phyloP scores from a whole-genome alignment of 2,113 vertebrate genomes.

The Bostrychus sinensis region DNA sequence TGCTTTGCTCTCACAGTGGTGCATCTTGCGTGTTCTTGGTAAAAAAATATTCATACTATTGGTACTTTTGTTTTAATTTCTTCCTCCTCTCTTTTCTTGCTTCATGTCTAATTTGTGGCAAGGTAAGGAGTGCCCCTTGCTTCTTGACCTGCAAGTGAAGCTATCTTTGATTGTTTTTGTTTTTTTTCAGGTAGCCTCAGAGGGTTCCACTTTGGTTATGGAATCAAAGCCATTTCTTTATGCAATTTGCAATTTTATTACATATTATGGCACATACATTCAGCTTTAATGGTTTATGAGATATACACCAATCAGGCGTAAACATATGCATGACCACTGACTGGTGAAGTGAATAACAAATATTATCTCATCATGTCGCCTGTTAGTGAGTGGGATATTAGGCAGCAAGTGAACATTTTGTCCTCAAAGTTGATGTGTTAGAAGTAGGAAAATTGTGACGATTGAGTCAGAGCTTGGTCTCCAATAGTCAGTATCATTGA shows the following conservation, averaged over 20 bases:
- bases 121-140: slow-evolving; percentile 79
- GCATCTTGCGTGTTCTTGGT: slow-evolving; percentile 48
- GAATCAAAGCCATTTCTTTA: slow-evolving; percentile 20
- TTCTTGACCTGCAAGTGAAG: slow-evolving; percentile 43
- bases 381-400: background rate
- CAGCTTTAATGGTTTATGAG: background rate
- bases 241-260: background rate
- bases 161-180: slow-evolving; percentile 28
- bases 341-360: no score
- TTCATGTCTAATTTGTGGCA: slow-evolving; percentile 81
- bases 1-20: slow-evolving; percentile 49
- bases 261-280: background rate
- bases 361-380: background rate
- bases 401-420: background rate
- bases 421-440: background rate
- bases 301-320: background rate
- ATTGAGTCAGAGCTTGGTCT: no score
- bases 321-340: background rate
- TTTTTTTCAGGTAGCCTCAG: slow-evolving; percentile 58
- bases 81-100: slow-evolving; percentile 74
- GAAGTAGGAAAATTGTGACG: no score
- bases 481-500: no score
- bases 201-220: slow-evolving; percentile 1
- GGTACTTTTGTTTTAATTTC: slow-evolving; percentile 69
- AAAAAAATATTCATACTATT: background rate